Evolutionary conservation across 2,797 vertebrate species (phyloP), one percentile per base, ranked within the genome.

Genomic region (Malurus splendens): DNA sequence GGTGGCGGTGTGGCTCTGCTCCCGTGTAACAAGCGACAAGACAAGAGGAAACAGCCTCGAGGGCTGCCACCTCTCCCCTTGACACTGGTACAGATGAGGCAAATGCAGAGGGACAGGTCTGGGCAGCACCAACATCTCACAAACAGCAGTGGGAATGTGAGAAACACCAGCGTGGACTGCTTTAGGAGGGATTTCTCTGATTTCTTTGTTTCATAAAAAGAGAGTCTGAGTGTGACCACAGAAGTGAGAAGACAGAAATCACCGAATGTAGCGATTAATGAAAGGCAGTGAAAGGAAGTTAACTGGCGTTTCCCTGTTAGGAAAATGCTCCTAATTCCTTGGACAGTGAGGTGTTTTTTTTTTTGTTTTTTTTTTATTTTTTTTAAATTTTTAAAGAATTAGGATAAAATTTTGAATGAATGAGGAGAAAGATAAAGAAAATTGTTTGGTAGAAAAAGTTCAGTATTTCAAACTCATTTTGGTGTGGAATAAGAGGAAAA

Each of bases 141-240:
- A 4, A 36, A 4, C 32, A 55, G 51, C 67, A 12, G 3, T 6
- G 12, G 38, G 6, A 36, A 7, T 0, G 3, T 4, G 36, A 27
- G 16, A 9, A 42, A 27, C 9, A 30, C 8, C 10, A 17, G 4
- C 1, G 2, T 4, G 47, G 45, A 7, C 59, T 50, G 0, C 2
- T 7, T 2, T 3, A 6, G 19, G 23, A 14, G 25, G 6, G 12
- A 27, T 64, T 12, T 19, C 20, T 56, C 38, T 56, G 27, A 18
- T 32, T 41, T 23, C 39, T n/a, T 22, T 61, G 30, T 38, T 56
- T 27, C 20, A 3, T 10, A 15, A 23, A 9, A 10, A 10, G 18
- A 28, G 50, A 54, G 27, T 56, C 14, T 20, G 36, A 68, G 10
- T 32, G 47, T 12, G 47, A 42, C 25, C 67, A 55, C 12, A 1